Evolutionary conservation across 2,888 invertebrate genomes (phyloP), one percentile per base, ranked within the genome.

Genomic region (Suillia variegata): DNA sequence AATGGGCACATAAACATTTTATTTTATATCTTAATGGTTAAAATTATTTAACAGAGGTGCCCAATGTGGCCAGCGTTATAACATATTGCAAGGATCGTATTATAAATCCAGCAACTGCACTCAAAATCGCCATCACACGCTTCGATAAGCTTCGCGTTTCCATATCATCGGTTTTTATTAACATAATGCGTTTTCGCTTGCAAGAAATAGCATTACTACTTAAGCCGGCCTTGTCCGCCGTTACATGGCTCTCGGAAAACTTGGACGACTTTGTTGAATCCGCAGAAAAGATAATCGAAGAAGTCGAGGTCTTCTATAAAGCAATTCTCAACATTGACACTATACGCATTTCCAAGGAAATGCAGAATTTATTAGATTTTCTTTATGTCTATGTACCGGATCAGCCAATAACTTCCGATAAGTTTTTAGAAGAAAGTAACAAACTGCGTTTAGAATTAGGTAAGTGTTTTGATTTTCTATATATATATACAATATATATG

Each of bases 211-310:
- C 92, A 63, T 84, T 85, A 54, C 86, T 88, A 0, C 87, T 94
- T 64, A 87, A 88, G 78, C 90, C 93, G 0, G 93, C 90, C 1
- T 80, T 93, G 12, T 89, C 90, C 0, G 87, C 88, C 1, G 87
- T 93, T 17, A 91, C 91, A 0, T 95, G 94, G 94, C 87, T 91
- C 0, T 93, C 93, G 0, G 85, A 91, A 67, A 89, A 89, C 53
- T 64, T 79, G 2, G 71, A 75, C 18, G 71, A 74, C 15, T 79
- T 75, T 56, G 68, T 76, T 2, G 54, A 62, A 0, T 83, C 85
- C 18, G 79, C 92, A 17, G 85, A 85, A 56, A 85, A 87, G 78
- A 71, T 71, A 69, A 59, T 80, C 12, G 62, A 68, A 2, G 71
- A 76, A 42, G 63, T 77, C 2, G 66, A 60, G 5, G 56, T 56